phyloP scores from a whole-genome alignment of 2,888 invertebrate species.

The Bedellia somnulentella region DNA sequence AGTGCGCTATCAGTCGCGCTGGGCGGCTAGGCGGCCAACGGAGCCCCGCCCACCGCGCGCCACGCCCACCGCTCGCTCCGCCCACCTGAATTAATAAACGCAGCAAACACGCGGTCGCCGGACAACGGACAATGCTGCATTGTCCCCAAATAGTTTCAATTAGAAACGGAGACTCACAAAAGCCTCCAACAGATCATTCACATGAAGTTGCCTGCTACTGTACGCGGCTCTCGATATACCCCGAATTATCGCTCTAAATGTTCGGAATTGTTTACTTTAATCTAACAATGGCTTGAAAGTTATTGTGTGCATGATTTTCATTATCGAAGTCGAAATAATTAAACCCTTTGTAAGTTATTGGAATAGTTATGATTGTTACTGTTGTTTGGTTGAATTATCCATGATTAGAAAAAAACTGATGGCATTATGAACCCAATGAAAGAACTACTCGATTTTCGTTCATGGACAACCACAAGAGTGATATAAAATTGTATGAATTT shows the following conservation, averaged over 20 bases:
- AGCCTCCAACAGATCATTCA: constrained; percentile 43
- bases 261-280: constrained; percentile 1
- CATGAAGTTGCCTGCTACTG: constrained; percentile 46
- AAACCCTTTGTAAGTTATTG: neutral
- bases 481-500: too few relatives aligned
- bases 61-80: constrained; percentile 38
- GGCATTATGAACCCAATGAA: too few relatives aligned
- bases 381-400: too few relatives aligned
- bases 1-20: too few relatives aligned
- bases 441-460: too few relatives aligned
- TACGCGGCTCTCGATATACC: constrained; percentile 18
- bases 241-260: constrained; percentile 7
- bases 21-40: constrained; percentile 27
- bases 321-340: too few relatives aligned
- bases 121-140: constrained; percentile 58
- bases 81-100: constrained; percentile 58
- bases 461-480: too few relatives aligned
- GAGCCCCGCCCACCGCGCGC: constrained; percentile 22
- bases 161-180: constrained; percentile 52
- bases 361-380: neutral
- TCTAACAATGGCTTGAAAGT: too few relatives aligned
- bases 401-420: too few relatives aligned
- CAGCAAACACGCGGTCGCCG: constrained; percentile 44
- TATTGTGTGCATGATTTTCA: too few relatives aligned
- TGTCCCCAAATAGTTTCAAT: constrained; percentile 62